phyloP scores from a whole-genome alignment of 2,113 vertebrate genomes.

The Columbina picui region DNA sequence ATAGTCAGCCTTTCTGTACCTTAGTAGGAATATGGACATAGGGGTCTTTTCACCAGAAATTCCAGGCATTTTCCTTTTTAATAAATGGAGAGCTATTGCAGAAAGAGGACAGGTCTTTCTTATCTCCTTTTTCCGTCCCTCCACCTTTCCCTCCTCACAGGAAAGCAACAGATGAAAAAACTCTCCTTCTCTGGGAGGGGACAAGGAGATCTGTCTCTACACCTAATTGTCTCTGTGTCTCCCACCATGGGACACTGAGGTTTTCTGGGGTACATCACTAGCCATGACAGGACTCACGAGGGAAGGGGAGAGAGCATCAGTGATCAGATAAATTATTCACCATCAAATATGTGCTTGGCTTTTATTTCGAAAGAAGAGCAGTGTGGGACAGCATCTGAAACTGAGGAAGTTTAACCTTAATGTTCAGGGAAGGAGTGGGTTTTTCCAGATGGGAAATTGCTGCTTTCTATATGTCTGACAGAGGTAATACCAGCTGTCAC shows the following conservation, averaged over 20 bases:
- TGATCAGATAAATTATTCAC: not conserved
- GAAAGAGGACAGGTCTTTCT: not conserved
- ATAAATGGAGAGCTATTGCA: not conserved
- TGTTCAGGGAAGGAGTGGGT: not conserved
- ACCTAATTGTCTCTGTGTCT: not conserved
- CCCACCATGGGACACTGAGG: no score
- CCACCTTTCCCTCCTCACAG: not conserved
- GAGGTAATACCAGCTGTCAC: not conserved
- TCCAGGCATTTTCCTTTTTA: not conserved
- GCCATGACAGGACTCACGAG: not conserved
- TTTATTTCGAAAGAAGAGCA: not conserved
- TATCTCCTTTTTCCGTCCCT: not conserved
- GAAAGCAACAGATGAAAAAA: not conserved
- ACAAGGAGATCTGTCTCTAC: not conserved
- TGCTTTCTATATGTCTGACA: not conserved
- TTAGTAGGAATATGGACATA: not conserved
- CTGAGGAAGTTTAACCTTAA: not conserved
- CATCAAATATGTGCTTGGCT: not conserved
- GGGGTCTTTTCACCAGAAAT: not conserved
- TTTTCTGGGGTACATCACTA: no score
- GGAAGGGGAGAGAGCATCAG: not conserved
- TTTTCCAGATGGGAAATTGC: not conserved
- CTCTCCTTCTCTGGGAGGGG: not conserved
- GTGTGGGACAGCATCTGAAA: not conserved
- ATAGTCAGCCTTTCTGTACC: not conserved